Evolutionary conservation across 2,888 invertebrate species (phyloP).

Genomic region (Sthenelais limicola): DNA sequence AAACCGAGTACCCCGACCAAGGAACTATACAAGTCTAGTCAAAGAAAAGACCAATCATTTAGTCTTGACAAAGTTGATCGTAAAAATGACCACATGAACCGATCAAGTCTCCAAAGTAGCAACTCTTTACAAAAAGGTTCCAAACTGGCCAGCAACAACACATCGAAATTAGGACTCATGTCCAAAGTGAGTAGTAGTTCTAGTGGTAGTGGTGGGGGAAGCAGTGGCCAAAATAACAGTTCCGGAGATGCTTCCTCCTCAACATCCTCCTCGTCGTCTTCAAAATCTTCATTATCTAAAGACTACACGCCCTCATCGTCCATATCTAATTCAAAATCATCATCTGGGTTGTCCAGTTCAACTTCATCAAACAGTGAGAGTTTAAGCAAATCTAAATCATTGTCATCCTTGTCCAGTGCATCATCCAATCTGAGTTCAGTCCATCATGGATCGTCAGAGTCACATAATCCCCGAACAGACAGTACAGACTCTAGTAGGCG

Average conservation of each 20-base stretch:
- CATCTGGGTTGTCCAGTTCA: constrained; percentile 22
- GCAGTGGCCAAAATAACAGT: not conserved
- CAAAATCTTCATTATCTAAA: constrained; percentile 1
- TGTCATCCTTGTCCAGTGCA: not conserved
- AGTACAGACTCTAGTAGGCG: constrained; percentile 16
- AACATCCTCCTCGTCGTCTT: not conserved
- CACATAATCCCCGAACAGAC: constrained; percentile 10
- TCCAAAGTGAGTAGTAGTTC: constrained; percentile 12
- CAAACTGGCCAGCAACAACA: constrained; percentile 29
- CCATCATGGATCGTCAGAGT: constrained; percentile 1
- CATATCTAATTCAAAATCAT: no score
- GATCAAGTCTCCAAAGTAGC: constrained; percentile 31
- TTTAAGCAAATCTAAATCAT: constrained; percentile 17
- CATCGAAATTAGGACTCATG: constrained; percentile 12
- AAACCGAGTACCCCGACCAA: constrained; percentile 50
- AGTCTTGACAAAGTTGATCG: constrained; percentile 28
- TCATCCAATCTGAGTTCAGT: constrained; percentile 8
- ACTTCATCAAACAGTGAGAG: constrained; percentile 12
- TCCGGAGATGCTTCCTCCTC: constrained; percentile 30
- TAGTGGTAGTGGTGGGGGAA: constrained; percentile 3
- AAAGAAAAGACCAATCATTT: constrained; percentile 24
- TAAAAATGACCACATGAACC: constrained; percentile 17
- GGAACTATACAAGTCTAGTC: constrained; percentile 39
- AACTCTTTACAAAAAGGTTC: constrained; percentile 24
- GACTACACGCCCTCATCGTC: constrained; percentile 15